A percentile compares a stretch with the other conserved stretches of the same genome.
Evolutionary conservation across 2,888 invertebrate species (phyloP).

Genomic region (Apodemia hepburni): DNA sequence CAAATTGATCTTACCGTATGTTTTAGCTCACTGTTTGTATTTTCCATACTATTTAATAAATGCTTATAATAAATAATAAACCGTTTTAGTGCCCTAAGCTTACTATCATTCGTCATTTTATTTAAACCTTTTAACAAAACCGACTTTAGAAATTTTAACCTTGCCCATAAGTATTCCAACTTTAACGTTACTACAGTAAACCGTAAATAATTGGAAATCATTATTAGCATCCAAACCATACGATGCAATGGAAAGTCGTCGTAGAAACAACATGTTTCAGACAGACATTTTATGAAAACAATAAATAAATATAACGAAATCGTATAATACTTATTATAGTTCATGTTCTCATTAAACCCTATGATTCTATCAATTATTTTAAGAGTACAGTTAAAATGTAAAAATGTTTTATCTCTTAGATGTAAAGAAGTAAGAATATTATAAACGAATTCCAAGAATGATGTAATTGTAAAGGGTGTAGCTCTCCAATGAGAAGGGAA

Average conservation of each 20-base stretch:
- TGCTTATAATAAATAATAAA: neutral
- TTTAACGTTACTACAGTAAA: neutral
- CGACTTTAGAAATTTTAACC: neutral
- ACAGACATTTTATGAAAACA: neutral
- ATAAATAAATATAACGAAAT: constrained; percentile 1
- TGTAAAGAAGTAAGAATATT: neutral
- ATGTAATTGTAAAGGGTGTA: neutral
- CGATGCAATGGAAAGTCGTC: neutral
- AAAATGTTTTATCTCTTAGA: neutral
- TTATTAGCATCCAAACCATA: neutral
- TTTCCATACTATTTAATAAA: neutral
- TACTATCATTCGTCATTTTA: neutral
- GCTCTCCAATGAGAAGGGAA: neutral
- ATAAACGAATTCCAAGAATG: neutral
- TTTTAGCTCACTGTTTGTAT: neutral
- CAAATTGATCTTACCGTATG: constrained; percentile 1
- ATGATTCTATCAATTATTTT: neutral
- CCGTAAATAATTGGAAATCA: neutral
- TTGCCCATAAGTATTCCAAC: neutral
- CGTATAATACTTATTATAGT: neutral
- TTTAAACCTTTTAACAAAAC: neutral
- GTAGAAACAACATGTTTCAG: neutral
- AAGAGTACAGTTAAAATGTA: neutral
- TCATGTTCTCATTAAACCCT: neutral
- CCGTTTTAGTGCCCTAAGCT: neutral